Evolutionary conservation across 1,140 invertebrate species (phyloP).

Genomic region (Drosophila repleta): DNA sequence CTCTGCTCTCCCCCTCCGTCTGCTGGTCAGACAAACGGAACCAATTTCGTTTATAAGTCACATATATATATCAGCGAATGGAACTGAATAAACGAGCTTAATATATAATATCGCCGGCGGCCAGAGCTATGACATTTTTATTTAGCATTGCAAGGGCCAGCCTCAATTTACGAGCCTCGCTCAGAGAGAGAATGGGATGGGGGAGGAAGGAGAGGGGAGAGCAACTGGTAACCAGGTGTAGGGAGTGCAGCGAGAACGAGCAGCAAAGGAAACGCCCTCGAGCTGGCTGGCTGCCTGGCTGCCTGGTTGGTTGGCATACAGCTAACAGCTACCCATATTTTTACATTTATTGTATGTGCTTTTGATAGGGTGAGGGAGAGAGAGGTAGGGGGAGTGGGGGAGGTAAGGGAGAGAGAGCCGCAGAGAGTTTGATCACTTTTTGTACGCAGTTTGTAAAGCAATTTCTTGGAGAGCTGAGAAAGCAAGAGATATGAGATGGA

Average conservation of each 20-base stretch:
- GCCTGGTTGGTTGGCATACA: not conserved
- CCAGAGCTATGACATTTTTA: conserved; percentile 61
- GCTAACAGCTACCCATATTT: conserved; percentile 15
- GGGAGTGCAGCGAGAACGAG: conserved; percentile 1
- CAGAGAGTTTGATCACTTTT: not conserved
- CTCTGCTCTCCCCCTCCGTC: not conserved
- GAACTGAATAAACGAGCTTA: conserved; percentile 23
- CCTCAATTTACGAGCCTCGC: conserved; percentile 62
- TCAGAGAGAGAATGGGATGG: not conserved
- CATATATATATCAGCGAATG: conserved; percentile 4
- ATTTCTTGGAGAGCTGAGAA: too few species aligned
- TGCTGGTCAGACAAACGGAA: conserved; percentile 2
- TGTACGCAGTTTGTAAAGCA: not conserved
- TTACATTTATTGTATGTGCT: not conserved
- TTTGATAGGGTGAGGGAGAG: not conserved
- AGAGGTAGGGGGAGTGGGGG: not conserved
- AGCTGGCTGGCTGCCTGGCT: too few species aligned
- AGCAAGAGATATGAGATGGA: too few species aligned
- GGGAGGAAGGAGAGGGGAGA: not conserved
- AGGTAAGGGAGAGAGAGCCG: not conserved
- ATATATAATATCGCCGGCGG: conserved; percentile 46
- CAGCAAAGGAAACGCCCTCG: not conserved
- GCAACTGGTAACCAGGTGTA: too few species aligned
- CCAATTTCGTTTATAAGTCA: conserved; percentile 33
- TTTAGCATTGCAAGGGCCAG: conserved; percentile 44